Evolutionary conservation across 2,113 vertebrate species (phyloP).

Genomic region (Chaetodon trifascialis): DNA sequence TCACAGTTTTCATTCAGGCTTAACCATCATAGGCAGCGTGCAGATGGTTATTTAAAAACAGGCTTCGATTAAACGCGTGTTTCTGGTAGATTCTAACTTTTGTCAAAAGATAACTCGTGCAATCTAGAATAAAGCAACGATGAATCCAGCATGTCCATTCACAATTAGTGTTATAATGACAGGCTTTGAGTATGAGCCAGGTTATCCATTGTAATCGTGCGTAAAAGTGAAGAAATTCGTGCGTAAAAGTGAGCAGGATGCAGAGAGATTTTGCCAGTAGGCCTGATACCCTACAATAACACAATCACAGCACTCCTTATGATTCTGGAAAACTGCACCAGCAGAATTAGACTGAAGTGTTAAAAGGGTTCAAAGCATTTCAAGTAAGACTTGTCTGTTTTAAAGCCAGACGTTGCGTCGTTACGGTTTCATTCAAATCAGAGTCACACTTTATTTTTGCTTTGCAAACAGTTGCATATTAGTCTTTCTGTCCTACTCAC

Average conservation of each 20-base stretch:
- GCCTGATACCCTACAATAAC: conserved; percentile 24
- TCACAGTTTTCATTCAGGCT: background rate
- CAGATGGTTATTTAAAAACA: background rate
- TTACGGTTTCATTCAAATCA: conserved; percentile 7
- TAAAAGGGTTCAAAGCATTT: background rate
- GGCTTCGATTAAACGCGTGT: background rate
- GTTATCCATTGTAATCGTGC: background rate
- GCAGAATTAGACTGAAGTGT: background rate
- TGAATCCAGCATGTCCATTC: background rate
- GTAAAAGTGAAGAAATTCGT: conserved; percentile 32
- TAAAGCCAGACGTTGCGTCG: background rate
- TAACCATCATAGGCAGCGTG: background rate
- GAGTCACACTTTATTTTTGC: background rate
- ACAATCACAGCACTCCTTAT: background rate
- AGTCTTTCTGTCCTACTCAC: conserved; percentile 74
- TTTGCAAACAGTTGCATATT: background rate
- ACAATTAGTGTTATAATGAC: background rate
- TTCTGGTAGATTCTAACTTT: background rate
- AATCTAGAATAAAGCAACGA: background rate
- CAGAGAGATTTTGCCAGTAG: conserved; percentile 12
- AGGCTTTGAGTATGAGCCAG: background rate
- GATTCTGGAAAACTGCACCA: background rate
- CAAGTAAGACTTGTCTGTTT: background rate
- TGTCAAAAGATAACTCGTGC: background rate
- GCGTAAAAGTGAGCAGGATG: conserved; percentile 63